These are phyloP conservation scores for Silurus glanis DNA, from an alignment of 2,113 vertebrate species.

Conservation along the genomic window DNA sequence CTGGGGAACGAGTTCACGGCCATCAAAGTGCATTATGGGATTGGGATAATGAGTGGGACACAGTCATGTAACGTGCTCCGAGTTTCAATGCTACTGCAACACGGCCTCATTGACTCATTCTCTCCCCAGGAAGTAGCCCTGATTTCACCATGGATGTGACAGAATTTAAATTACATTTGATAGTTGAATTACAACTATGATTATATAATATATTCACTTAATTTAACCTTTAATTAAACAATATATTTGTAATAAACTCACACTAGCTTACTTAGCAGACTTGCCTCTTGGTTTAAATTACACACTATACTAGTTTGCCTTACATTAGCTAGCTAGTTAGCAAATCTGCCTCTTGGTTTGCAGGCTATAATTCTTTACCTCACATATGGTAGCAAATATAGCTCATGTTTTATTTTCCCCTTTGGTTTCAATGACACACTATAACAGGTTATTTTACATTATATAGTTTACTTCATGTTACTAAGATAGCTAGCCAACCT, in stretches of 20 bases:
- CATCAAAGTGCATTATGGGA: slow-evolving; percentile 16
- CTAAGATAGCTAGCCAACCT: neutral
- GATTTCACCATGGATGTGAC: neutral
- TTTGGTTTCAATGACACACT: neutral
- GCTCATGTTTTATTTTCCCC: neutral
- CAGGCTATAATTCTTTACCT: neutral
- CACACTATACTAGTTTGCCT: neutral
- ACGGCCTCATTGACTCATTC: neutral
- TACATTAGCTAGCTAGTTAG: neutral
- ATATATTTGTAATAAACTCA: neutral
- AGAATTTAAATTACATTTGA: neutral
- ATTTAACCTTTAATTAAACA: neutral
- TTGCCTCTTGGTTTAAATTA: neutral
- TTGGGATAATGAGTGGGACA: neutral
- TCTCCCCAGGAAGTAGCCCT: neutral
- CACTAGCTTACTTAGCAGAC: neutral
- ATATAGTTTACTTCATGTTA: neutral
- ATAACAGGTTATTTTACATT: neutral
- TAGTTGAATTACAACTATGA: neutral
- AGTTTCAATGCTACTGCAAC: slow-evolving; percentile 4
- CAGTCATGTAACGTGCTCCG: neutral
- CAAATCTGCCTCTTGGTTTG: neutral
- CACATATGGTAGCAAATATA: neutral
- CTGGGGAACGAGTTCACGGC: neutral
- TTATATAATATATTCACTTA: neutral